Evolutionary conservation across 2,113 vertebrate genomes (phyloP).

Genomic region (Lophura nycthemera): DNA sequence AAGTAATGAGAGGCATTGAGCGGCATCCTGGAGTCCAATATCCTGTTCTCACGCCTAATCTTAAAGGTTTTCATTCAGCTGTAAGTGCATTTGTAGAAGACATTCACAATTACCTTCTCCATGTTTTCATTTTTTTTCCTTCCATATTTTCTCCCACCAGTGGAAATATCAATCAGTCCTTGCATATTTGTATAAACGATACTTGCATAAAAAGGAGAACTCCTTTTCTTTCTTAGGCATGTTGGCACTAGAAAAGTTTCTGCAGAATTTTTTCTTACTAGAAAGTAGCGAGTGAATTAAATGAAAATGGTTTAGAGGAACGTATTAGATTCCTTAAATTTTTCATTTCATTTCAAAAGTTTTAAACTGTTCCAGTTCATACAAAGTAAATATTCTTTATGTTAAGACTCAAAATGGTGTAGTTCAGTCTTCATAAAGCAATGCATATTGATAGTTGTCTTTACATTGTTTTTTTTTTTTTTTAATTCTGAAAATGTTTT

Average conservation of each 20-base stretch:
- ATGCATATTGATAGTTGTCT: neutral
- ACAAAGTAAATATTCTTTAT: neutral
- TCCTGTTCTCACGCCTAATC: slow-evolving; percentile 93
- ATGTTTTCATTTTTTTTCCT: neutral
- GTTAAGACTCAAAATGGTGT: neutral
- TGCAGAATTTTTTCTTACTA: neutral
- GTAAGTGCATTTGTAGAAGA: slow-evolving; percentile 78
- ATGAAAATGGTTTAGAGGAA: neutral
- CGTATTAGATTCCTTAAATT: neutral
- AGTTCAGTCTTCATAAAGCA: neutral
- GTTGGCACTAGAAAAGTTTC: neutral
- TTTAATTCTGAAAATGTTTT: neutral
- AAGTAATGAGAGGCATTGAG: slow-evolving; percentile 89
- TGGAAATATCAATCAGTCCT: neutral
- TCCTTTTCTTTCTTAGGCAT: neutral
- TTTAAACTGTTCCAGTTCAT: neutral
- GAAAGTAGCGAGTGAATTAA: neutral
- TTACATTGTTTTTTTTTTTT: neutral
- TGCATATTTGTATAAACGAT: neutral
- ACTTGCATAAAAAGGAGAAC: neutral
- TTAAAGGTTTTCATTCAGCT: slow-evolving; percentile 91
- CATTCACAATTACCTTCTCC: neutral
- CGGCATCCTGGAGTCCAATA: slow-evolving; percentile 85
- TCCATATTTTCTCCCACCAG: neutral
- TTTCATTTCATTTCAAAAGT: neutral